Conservation (phyloP, 2,888 invertebrate genomes). For the Nineta flava region DNA sequence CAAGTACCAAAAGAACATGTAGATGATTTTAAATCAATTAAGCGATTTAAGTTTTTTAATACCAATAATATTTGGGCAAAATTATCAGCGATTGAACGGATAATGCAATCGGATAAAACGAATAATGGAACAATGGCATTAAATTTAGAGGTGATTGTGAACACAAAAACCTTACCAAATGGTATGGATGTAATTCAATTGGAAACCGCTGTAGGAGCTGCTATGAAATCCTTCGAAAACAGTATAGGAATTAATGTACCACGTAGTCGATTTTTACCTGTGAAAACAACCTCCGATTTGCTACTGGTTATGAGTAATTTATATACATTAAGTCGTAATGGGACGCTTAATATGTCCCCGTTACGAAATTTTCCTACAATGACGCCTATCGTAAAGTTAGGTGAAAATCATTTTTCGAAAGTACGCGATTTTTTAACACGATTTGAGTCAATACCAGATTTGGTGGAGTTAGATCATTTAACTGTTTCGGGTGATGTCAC, state of each 20-base stretch:
- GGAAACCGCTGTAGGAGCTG: slow-evolving; percentile 97
- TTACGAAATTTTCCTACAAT: slow-evolving; percentile 83
- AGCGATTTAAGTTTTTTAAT: slow-evolving; percentile 98
- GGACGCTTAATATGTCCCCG: slow-evolving; percentile 87
- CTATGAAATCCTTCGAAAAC: slow-evolving; percentile 95
- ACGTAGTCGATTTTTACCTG: slow-evolving; percentile 90
- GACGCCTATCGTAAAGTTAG: slow-evolving; percentile 92
- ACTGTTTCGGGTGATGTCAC: slow-evolving; percentile 99
- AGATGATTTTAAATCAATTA: slow-evolving; percentile 98
- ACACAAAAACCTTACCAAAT: slow-evolving; percentile 83
- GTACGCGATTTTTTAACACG: slow-evolving; percentile 86
- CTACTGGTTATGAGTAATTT: slow-evolving; percentile 96
- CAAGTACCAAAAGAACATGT: slow-evolving; percentile 95
- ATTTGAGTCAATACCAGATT: slow-evolving; percentile 91
- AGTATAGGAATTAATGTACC: slow-evolving; percentile 94
- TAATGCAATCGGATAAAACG: background rate
- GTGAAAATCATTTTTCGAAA: slow-evolving; percentile 91
- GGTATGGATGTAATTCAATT: slow-evolving; percentile 92
- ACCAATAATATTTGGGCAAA: slow-evolving; percentile 99
- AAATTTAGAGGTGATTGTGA: slow-evolving; percentile 96
- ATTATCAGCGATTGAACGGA: slow-evolving; percentile 42
- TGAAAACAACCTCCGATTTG: slow-evolving; percentile 96
- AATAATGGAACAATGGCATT: slow-evolving; percentile 33
- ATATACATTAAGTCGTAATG: slow-evolving; percentile 69
- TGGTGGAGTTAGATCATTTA: slow-evolving; percentile 93